Evolutionary conservation across 2,797 vertebrate genomes (phyloP), one percentile per base, ranked within the genome.

Genomic region (Sebastes vulpes): DNA sequence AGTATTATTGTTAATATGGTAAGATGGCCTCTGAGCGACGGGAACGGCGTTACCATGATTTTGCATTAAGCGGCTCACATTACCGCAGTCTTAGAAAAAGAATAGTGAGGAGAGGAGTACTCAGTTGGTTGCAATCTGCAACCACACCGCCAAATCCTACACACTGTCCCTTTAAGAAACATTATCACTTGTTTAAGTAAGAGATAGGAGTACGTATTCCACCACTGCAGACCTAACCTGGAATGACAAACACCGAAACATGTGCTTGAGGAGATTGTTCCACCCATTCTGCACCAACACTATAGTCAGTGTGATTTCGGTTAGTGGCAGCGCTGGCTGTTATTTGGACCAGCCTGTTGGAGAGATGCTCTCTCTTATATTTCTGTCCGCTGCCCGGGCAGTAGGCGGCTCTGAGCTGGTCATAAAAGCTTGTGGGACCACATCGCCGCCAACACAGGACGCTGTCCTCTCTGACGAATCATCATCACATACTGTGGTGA

Each of bases 401-500:
- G 75, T 42, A 18, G 72, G 42, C 53, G 28, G 65, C 28, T 12
- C 66, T 20, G 60, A 6, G 25, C 53, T 25, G 61, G 52, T 77
- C 75, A 54, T 58, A 48, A 72, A 59, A 70, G 26, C 52, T 61
- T 14, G 57, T 69, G 60, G 46, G 42, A 64, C 72, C 48, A 59
- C 82, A 31, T 76, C 26, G 8, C 70, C 32, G 28, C 70, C 73
- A 52, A 87, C 64, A 59, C 68, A 80, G 76, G 79, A 71, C 69
- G 5, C 25, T n/a, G 21, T 81, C 68, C 29, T 70, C 75, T 61
- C 74, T 78, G 84, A 86, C 23, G 31, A 73, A 82, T 72, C 57
- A 65, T 63, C 31, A 38, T 80, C 83, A 91, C 90, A 90, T 85
- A 86, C 66, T 9, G 69, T 16, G 6, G 63, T 94, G 92, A 95